Base-by-base conservation (phyloP, 2,797 vertebrate genomes). In the Silurus aristotelis region DNA sequence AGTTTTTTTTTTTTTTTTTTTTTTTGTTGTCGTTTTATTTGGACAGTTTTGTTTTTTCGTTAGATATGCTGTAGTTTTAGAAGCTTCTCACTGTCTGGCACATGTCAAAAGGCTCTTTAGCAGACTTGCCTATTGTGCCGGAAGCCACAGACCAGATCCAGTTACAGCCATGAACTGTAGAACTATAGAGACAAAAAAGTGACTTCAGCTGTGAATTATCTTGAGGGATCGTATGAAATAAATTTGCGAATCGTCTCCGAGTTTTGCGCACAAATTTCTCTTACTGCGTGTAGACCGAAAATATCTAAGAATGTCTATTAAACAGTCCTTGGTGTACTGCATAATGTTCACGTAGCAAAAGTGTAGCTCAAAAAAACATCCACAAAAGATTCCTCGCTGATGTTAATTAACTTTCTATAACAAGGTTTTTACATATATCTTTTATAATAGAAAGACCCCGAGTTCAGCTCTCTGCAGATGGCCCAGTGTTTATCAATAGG, bases 401-500 rank as follows among this genome's bases (percentile, higher is more conserved):
- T 64, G 67, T 25, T 84, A 87, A 84, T 84, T 84, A 84, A 81
- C 71, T 84, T 84, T 55, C 81, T 61, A 72, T 81, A 77, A 87
- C 76, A 79, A 84, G 27, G 68, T 84, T 80, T 86, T 81, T 15
- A 19, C 56, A 68, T 75, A 87, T 58, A 31, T 73, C 73, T 43
- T n/a, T 25, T 52, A 48, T 10, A 25, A 70, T 60, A 63, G 61
- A 75, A 72, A 66, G 83, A 71, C 64, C 80, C 71, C 13, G 80
- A 80, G 87, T 86, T 87, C 80, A 78, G 38, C 87, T 79, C 91
- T 89, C 87, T 89, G 79, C 83, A 88, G 91, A 92, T 87, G 87
- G 91, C 84, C 86, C 83, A 70, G 84, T 92, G 92, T 91, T 84
- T 92, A 93, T 90, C 91, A 89, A 87, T 86, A 82, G 87, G 89